phyloP scores from a whole-genome alignment of 2,888 invertebrate species.

The Drosophila cognata region DNA sequence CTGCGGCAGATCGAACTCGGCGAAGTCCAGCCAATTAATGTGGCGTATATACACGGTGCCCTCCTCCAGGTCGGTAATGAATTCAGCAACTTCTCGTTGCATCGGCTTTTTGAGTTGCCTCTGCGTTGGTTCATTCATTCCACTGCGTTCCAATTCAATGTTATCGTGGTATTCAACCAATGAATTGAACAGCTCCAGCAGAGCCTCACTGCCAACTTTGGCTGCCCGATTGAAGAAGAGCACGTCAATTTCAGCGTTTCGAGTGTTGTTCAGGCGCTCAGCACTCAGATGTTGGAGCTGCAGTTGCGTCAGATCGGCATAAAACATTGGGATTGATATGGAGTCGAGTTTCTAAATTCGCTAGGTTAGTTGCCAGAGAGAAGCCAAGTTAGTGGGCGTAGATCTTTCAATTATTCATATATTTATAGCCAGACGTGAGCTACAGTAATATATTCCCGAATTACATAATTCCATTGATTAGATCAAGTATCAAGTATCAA shows the following conservation, averaged over 20 bases:
- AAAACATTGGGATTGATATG: neutral
- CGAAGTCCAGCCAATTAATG: conserved; percentile 93
- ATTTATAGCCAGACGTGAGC: neutral
- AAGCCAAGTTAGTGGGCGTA: conserved; percentile 22
- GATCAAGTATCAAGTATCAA: conserved; percentile 1
- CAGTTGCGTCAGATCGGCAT: conserved; percentile 5
- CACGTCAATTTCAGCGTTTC: conserved; percentile 89
- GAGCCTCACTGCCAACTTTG: conserved; percentile 95
- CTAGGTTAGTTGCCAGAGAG: conserved; percentile 23
- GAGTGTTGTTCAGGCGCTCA: conserved; percentile 90
- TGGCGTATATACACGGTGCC: conserved; percentile 94
- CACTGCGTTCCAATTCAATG: conserved; percentile 55
- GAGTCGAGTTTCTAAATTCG: neutral
- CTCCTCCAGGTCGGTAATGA: conserved; percentile 89
- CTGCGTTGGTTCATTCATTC: conserved; percentile 22
- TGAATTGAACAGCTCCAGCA: conserved; percentile 88
- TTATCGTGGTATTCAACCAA: conserved; percentile 58
- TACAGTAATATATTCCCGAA: neutral
- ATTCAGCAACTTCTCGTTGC: conserved; percentile 52
- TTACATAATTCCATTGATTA: neutral
- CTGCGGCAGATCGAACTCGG: conserved; percentile 91
- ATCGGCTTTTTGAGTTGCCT: conserved; percentile 39
- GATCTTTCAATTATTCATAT: neutral
- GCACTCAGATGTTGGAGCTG: conserved; percentile 67
- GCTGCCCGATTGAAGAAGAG: conserved; percentile 96